phyloP scores from a whole-genome alignment of 2,113 vertebrate genomes.

The Piaya cayana region DNA sequence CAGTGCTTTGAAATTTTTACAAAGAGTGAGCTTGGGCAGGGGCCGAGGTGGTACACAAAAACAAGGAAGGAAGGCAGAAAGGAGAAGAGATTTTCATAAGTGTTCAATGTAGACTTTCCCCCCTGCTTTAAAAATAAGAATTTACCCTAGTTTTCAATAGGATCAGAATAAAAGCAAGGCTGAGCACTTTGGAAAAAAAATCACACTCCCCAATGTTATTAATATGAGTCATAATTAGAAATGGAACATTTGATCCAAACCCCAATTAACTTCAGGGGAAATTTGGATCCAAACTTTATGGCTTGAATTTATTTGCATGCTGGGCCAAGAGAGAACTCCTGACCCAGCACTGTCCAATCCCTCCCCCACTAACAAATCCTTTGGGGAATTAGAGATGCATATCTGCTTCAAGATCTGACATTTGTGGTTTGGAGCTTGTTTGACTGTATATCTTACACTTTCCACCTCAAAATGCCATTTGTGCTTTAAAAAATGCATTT shows the following conservation, averaged over 20 bases:
- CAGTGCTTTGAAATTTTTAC: constrained; percentile 7
- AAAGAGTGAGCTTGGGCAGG: neutral
- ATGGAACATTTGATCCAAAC: constrained; percentile 63
- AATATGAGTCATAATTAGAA: constrained; percentile 67
- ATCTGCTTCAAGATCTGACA: constrained; percentile 51
- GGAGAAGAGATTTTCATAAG: neutral
- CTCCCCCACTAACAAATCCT: constrained; percentile 13
- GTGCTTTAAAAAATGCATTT: neutral
- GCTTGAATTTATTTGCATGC: constrained; percentile 38
- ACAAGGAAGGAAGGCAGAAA: neutral
- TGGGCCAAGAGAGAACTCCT: constrained; percentile 55
- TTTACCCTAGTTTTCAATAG: neutral
- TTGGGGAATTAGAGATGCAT: constrained; percentile 15
- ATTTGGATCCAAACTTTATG: constrained; percentile 59
- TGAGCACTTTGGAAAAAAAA: constrained; percentile 40
- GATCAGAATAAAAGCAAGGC: neutral
- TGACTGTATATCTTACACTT: constrained; percentile 31
- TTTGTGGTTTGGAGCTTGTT: constrained; percentile 49
- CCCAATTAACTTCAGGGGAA: constrained; percentile 62
- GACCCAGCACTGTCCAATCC: constrained; percentile 37
- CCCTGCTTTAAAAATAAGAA: neutral
- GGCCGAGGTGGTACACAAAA: neutral
- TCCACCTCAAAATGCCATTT: neutral
- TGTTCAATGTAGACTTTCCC: neutral
- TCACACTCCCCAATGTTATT: constrained; percentile 42